phyloP scores from a whole-genome alignment of 2,888 invertebrate species.

The Cecidostiba fungosa region DNA sequence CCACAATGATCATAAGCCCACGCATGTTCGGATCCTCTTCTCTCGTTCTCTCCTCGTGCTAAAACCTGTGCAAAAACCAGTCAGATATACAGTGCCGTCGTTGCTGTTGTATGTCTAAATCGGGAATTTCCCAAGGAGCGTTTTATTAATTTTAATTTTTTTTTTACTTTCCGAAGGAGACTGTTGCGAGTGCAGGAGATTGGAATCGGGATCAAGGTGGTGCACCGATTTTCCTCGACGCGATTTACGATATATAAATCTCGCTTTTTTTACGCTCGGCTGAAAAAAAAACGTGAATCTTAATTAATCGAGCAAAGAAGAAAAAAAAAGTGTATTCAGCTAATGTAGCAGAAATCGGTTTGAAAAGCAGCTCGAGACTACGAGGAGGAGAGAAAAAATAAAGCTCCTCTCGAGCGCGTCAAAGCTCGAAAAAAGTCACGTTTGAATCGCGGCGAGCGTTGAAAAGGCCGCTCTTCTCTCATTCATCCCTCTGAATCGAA shows the following conservation, averaged over 20 bases:
- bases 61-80: neutral
- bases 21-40: constrained; percentile 18
- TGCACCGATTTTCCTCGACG: neutral
- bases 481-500: neutral
- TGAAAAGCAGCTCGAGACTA: too few species aligned
- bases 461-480: neutral
- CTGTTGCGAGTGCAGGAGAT: neutral
- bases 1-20: neutral
- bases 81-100: neutral
- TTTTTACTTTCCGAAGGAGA: neutral
- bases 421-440: neutral
- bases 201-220: constrained; percentile 48
- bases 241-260: neutral
- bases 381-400: neutral
- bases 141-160: constrained; percentile 11
- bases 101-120: neutral
- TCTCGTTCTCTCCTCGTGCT: neutral
- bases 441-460: neutral
- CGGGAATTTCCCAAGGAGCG: neutral
- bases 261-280: neutral
- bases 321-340: neutral
- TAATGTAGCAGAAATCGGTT: neutral
- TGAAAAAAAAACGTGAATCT: neutral
- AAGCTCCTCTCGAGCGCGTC: neutral
- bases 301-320: neutral